Evolutionary conservation across 2,888 invertebrate genomes (phyloP).

Genomic region (Orthonychiurus folsomi): DNA sequence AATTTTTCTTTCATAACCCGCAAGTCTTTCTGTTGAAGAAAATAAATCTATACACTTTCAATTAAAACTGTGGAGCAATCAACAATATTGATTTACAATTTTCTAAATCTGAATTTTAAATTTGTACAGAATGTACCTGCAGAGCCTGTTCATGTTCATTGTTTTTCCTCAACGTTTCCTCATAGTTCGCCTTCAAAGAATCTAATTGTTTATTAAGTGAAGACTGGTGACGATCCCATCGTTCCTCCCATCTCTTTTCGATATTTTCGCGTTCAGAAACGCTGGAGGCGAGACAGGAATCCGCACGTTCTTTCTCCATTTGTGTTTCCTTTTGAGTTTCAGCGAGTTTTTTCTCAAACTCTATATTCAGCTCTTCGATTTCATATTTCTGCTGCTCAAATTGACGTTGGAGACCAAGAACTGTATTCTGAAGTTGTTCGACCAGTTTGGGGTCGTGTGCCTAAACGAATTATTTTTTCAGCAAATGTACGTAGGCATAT

Average conservation of each 20-base stretch:
- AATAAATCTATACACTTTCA: too few species aligned
- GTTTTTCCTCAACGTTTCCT: conserved; percentile 13
- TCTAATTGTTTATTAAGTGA: conserved; percentile 21
- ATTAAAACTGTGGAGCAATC: background rate
- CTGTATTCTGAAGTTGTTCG: conserved; percentile 11
- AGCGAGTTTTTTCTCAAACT: conserved; percentile 14
- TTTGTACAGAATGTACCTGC: conserved; percentile 2
- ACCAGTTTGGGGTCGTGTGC: conserved; percentile 16
- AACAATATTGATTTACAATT: background rate
- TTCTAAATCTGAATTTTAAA: too few species aligned
- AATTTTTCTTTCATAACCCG: conserved; percentile 12
- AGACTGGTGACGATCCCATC: conserved; percentile 21
- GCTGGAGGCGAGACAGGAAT: conserved; percentile 19
- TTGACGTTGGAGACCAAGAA: conserved; percentile 16
- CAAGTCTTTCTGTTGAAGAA: conserved; percentile 16
- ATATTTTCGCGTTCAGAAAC: conserved; percentile 19
- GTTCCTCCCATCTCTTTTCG: conserved; percentile 22
- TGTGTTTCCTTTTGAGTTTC: conserved; percentile 17
- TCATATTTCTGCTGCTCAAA: conserved; percentile 9
- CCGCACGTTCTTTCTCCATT: conserved; percentile 22
- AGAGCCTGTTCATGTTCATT: conserved; percentile 15
- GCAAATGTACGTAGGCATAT: conserved; percentile 15
- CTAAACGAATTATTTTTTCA: conserved; percentile 1
- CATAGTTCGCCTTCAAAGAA: conserved; percentile 20
- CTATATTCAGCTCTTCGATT: conserved; percentile 13